Percentiles rank a stretch among this genome's conserved stretches.
phyloP scores from a whole-genome alignment of 2,888 invertebrate species.

The Zygothrica quintamaculata region DNA sequence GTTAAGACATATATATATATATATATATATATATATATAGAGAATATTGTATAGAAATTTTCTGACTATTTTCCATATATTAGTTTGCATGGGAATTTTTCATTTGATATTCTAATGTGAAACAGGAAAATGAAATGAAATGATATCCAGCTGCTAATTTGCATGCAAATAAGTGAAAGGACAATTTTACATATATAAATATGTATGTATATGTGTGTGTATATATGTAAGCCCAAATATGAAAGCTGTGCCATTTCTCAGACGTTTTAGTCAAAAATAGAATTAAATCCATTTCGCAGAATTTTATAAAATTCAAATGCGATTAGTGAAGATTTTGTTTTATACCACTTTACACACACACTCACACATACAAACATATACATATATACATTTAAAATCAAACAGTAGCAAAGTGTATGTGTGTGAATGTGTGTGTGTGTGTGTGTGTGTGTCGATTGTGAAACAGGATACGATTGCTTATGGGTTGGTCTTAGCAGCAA shows the following conservation, averaged over 20 bases:
- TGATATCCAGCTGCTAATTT: conserved; percentile 49
- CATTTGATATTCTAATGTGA: conserved; percentile 29
- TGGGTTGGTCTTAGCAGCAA: conserved; percentile 14
- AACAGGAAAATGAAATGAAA: conserved; percentile 7
- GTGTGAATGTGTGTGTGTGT: too few relatives aligned
- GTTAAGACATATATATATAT: too few relatives aligned
- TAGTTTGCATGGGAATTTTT: too few relatives aligned
- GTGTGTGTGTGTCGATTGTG: conserved; percentile 17
- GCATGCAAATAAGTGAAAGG: conserved; percentile 63
- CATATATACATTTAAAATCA: conserved; percentile 2
- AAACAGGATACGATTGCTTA: conserved; percentile 36
- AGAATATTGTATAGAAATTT: too few relatives aligned
- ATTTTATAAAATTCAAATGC: conserved; percentile 61
- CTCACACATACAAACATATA: background rate
- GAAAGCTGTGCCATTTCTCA: conserved; percentile 26
- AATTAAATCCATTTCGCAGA: conserved; percentile 32
- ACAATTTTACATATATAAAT: conserved; percentile 44
- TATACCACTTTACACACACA: conserved; percentile 9
- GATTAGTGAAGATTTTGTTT: conserved; percentile 67
- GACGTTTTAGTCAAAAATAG: conserved; percentile 33
- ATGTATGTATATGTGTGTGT: conserved; percentile 5
- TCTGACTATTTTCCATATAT: too few relatives aligned
- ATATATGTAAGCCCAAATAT: conserved; percentile 18
- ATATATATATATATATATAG: too few relatives aligned
- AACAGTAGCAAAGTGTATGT: too few relatives aligned